phyloP scores from a whole-genome alignment of 2,888 invertebrate species.

The Trypoxylon attenuatum region DNA sequence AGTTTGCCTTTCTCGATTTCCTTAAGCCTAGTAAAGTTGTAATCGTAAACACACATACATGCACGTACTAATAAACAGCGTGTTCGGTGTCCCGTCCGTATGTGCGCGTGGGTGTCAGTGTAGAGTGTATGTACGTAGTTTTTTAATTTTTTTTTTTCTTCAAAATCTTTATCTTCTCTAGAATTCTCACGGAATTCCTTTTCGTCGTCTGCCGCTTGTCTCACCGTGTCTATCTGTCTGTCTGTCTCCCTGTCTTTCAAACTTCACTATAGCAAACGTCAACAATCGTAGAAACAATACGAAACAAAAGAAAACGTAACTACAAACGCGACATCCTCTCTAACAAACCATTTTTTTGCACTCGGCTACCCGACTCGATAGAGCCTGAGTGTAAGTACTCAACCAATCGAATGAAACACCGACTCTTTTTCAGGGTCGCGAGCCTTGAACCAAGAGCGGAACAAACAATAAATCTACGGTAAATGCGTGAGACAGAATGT shows the following conservation, averaged over 20 bases:
- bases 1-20: slow-evolving; percentile 52
- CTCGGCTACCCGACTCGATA: slow-evolving; percentile 5
- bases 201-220: slow-evolving; percentile 4
- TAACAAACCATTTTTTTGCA: slow-evolving; percentile 55
- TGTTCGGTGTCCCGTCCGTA: slow-evolving; percentile 12
- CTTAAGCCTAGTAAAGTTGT: slow-evolving; percentile 60
- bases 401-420: slow-evolving; percentile 4
- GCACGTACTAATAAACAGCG: slow-evolving; percentile 51
- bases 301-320: slow-evolving; percentile 71
- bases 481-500: slow-evolving; percentile 10
- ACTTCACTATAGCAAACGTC: slow-evolving; percentile 21
- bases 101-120: not conserved
- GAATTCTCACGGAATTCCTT: slow-evolving; percentile 10
- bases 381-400: too few species aligned
- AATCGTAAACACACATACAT: slow-evolving; percentile 69
- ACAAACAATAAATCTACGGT: slow-evolving; percentile 32
- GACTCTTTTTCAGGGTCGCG: too few species aligned
- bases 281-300: slow-evolving; percentile 70
- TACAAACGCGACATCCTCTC: slow-evolving; percentile 60
- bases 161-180: not conserved
- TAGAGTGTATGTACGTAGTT: slow-evolving; percentile 13
- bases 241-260: too few species aligned
- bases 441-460: slow-evolving; percentile 2
- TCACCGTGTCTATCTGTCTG: not conserved
- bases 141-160: slow-evolving; percentile 6